Evolutionary conservation across 2,113 vertebrate genomes (phyloP).

Genomic region (Noctilio leporinus): DNA sequence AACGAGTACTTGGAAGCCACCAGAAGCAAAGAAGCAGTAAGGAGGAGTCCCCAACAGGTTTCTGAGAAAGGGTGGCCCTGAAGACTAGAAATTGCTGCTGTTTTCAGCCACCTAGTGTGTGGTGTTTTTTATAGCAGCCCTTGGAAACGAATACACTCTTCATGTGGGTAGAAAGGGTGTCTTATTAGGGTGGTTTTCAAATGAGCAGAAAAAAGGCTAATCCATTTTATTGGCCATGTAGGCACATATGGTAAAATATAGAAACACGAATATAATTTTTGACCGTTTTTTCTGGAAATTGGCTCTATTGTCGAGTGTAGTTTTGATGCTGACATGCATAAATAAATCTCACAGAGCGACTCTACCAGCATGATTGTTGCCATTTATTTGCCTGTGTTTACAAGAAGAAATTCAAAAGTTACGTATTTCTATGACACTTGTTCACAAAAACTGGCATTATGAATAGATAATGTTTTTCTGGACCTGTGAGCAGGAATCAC

Average conservation of each 20-base stretch:
- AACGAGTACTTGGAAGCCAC: background rate
- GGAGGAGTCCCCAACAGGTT: background rate
- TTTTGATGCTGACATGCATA: background rate
- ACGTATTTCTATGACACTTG: conserved; percentile 27
- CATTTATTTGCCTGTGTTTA: conserved; percentile 12
- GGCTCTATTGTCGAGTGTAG: background rate
- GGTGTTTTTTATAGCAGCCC: background rate
- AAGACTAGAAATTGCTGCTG: background rate
- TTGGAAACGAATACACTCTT: background rate
- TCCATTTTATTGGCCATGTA: background rate
- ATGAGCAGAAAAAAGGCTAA: background rate
- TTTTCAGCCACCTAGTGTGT: background rate
- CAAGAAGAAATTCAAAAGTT: background rate
- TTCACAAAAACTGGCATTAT: background rate
- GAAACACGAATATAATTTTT: conserved; percentile 2
- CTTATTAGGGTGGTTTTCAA: background rate
- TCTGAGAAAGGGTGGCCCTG: background rate
- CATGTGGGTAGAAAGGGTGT: background rate
- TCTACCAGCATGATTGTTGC: background rate
- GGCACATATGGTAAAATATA: conserved; percentile 7
- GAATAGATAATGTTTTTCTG: background rate
- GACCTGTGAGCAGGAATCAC: background rate
- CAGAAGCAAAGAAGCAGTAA: background rate
- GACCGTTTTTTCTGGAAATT: background rate
- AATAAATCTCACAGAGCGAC: background rate